Conservation (phyloP, 2,113 vertebrate species). For the Saccopteryx bilineata region DNA sequence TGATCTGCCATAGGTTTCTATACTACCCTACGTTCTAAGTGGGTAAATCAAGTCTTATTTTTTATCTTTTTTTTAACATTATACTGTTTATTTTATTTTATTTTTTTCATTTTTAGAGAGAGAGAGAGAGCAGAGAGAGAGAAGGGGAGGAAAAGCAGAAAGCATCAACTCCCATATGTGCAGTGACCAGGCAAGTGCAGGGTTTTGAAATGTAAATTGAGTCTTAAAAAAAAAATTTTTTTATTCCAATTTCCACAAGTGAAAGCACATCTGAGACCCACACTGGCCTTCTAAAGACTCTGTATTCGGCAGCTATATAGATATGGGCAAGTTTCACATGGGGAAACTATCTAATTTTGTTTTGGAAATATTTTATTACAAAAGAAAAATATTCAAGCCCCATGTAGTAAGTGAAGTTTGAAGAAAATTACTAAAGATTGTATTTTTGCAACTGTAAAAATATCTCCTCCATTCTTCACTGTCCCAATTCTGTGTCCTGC, state of each 20-base stretch:
- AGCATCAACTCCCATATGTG: too few relatives aligned
- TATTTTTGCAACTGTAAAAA: not conserved
- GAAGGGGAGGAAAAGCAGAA: too few relatives aligned
- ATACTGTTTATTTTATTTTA: too few relatives aligned
- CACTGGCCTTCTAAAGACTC: not conserved
- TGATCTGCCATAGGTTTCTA: not conserved
- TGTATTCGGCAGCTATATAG: not conserved
- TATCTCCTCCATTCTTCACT: not conserved
- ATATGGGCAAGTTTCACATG: not conserved
- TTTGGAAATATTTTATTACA: not conserved
- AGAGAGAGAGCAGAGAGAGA: too few relatives aligned
- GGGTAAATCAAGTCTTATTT: not conserved
- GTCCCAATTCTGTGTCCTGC: not conserved
- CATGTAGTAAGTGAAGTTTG: not conserved
- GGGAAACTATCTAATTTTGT: not conserved
- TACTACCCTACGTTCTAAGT: not conserved
- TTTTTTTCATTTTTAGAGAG: too few relatives aligned
- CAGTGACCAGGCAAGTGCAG: too few relatives aligned
- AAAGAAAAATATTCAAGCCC: not conserved
- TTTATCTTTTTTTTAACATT: too few relatives aligned
- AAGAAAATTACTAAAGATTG: not conserved
- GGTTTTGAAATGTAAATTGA: not conserved
- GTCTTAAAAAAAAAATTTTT: not conserved
- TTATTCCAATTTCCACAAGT: not conserved
- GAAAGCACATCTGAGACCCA: not conserved